A percentile compares a stretch with the other conserved stretches of the same genome.
Conservation (phyloP, 2,888 invertebrate genomes). For the Eremobia ochroleuca region DNA sequence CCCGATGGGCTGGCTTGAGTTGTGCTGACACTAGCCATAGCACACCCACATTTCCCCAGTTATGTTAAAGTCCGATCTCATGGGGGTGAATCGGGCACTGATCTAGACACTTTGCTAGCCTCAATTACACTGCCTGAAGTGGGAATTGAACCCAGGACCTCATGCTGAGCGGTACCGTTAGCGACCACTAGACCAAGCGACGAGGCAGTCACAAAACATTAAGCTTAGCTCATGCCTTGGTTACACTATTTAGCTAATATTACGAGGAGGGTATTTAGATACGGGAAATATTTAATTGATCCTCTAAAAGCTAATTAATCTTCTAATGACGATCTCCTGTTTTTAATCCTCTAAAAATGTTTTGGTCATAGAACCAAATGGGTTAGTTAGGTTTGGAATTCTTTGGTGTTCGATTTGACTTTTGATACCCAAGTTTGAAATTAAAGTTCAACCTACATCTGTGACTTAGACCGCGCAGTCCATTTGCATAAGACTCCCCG, state of each 20-base stretch:
- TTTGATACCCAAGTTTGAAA: not conserved
- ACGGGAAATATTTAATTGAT: not conserved
- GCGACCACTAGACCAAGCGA: not conserved
- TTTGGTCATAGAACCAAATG: not conserved
- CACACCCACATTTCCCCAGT: not conserved
- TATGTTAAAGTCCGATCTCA: not conserved
- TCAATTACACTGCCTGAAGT: not conserved
- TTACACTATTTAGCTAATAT: not conserved
- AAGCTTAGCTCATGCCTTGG: not conserved
- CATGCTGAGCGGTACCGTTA: too few relatives aligned
- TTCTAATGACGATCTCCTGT: not conserved
- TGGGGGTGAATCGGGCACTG: not conserved
- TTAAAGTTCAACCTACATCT: conserved; percentile 26
- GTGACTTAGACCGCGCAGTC: conserved; percentile 49
- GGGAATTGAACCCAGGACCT: too few relatives aligned
- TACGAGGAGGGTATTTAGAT: not conserved
- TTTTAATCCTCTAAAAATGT: not conserved
- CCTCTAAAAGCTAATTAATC: not conserved
- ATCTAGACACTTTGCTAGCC: too few relatives aligned
- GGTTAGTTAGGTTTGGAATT: not conserved
- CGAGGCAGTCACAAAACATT: not conserved
- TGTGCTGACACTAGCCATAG: not conserved
- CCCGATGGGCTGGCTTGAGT: not conserved
- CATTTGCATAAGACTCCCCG: conserved; percentile 66
- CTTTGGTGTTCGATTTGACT: not conserved